Evolutionary conservation across 2,888 invertebrate genomes (phyloP), one percentile per base, ranked within the genome.

Genomic region (Hofmannophila pseudospretella): DNA sequence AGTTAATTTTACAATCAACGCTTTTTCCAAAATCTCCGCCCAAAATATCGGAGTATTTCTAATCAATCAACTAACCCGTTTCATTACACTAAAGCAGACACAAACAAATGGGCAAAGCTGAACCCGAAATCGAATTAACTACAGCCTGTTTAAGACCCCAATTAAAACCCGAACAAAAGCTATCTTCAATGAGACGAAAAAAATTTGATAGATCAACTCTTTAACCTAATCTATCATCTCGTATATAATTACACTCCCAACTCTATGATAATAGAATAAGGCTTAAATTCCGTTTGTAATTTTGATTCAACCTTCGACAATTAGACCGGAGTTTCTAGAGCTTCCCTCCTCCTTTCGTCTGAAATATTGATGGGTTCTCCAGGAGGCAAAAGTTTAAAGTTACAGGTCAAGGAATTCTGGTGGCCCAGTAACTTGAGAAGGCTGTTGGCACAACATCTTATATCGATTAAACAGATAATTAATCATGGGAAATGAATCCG

Each of bases 391-490:
- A 1, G n/a, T 8, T n/a, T n/a, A 23, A 23, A n/a, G 8, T n/a
- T n/a, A n/a, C n/a, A 23, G 23, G 23, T n/a, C 23, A 23, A n/a
- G 2, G n/a, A 2, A 33, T 9, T 19, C 7, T 20, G 20, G 42
- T 39, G 16, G 35, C 36, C 20, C 41, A 56, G 72, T 67, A 73
- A 79, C 64, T 52, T 49, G 69, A 78, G 75, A 75, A 77, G 81
- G 76, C 74, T 85, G 85, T 86, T 86, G 84, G 85, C 82, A 84
- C 82, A 84, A 82, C 85, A 84, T 85, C 84, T 85, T 77, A 81
- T 85, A 82, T 84, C 85, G 86, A 86, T 86, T 86, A 86, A 86
- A 84, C 85, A 85, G 80, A 85, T 86, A 86, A 86, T 86, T 86
- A 85, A 86, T 86, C 86, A 85, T 80, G 77, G 81, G 78, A 84